A percentile compares a stretch with the other conserved stretches of the same genome.
These are phyloP conservation scores for Hirundo rustica DNA, from an alignment of 2,797 vertebrate genomes.

Conservation along the genomic window DNA sequence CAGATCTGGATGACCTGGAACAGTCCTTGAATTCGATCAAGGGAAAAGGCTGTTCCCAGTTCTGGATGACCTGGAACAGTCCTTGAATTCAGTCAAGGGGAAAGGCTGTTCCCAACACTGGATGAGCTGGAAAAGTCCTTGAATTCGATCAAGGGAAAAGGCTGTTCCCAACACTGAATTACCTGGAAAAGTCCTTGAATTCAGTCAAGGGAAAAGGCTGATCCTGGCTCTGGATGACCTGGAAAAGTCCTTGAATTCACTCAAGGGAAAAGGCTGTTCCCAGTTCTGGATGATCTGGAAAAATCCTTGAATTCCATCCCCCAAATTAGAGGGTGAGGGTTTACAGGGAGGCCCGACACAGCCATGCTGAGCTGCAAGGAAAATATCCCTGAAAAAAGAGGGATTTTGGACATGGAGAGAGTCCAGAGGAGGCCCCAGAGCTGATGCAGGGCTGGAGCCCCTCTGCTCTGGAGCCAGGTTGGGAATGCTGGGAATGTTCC, in stretches of 20 bases:
- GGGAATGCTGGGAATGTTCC: not conserved
- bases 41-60: not conserved
- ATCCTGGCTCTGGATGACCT: not conserved
- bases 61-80: not conserved
- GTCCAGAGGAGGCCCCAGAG: fast-evolving
- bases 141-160: not conserved
- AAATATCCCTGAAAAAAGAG: not conserved
- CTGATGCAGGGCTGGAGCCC: not conserved
- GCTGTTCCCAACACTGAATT: not conserved
- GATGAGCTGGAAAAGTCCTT: too few species aligned
- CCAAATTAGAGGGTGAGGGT: not conserved
- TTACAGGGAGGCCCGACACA: fast-evolving
- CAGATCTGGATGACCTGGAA: not conserved
- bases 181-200: too few species aligned
- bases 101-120: not conserved
- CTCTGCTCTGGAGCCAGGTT: not conserved
- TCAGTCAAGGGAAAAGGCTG: not conserved
- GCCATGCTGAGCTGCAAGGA: not conserved
- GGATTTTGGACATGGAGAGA: not conserved
- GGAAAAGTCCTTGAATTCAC: too few species aligned
- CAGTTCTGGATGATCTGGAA: not conserved
- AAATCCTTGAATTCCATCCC: not conserved
- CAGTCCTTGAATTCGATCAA: not conserved
- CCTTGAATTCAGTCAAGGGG: not conserved
- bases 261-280: not conserved